A percentile compares a stretch with the other conserved stretches of the same genome.
Evolutionary conservation across 2,797 vertebrate genomes (phyloP).

Genomic region (Cossypha dichroa): DNA sequence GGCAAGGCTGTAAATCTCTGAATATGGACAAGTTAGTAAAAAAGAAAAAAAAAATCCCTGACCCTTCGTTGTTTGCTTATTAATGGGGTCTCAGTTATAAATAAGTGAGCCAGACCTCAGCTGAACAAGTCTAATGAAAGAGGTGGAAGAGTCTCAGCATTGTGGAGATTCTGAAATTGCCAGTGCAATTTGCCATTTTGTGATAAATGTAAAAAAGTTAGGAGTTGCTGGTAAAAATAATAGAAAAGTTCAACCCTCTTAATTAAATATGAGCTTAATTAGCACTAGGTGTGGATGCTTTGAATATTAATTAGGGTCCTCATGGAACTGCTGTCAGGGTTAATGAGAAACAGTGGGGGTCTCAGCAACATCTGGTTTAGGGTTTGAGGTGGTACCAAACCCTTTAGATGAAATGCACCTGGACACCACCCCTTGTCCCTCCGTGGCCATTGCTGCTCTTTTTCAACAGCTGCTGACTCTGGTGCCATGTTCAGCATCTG

Average conservation of each 20-base stretch:
- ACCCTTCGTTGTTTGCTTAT: not conserved
- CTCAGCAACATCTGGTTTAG: constrained; percentile 73
- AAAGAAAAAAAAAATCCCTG: not conserved
- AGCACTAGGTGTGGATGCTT: constrained; percentile 72
- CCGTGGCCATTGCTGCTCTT: not conserved
- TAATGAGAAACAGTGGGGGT: constrained; percentile 73
- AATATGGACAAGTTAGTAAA: not conserved
- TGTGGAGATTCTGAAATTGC: not conserved
- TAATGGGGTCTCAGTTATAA: not conserved
- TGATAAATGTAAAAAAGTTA: constrained; percentile 4
- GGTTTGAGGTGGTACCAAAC: constrained; percentile 32
- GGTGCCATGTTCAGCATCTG: not conserved
- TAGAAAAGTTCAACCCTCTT: constrained; percentile 67
- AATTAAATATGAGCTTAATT: constrained; percentile 84
- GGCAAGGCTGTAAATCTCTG: not conserved
- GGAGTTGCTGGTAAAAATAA: constrained; percentile 56
- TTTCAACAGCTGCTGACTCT: constrained; percentile 1
- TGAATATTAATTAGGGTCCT: constrained; percentile 78
- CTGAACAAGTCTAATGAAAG: not conserved
- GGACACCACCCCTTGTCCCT: not conserved
- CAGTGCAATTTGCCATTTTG: not conserved
- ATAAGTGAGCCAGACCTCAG: not conserved
- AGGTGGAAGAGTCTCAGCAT: not conserved
- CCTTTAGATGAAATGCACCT: constrained; percentile 2
- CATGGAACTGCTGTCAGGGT: constrained; percentile 69